Evolutionary conservation across 2,113 vertebrate species (phyloP).

Genomic region (Promerops cafer): DNA sequence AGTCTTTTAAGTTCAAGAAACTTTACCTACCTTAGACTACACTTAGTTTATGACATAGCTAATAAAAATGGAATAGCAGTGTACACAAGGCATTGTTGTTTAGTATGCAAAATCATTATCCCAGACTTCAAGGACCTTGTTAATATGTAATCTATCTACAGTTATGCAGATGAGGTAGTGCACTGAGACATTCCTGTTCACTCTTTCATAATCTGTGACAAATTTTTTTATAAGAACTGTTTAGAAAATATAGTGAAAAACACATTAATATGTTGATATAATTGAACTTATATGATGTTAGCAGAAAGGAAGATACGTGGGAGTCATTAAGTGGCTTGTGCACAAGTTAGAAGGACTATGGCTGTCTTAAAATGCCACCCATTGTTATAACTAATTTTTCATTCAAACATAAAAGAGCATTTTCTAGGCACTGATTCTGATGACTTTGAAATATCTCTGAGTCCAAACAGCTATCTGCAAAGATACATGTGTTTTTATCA

Average conservation of each 20-base stretch:
- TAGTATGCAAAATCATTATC: background rate
- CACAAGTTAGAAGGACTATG: background rate
- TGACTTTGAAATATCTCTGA: background rate
- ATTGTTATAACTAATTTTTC: background rate
- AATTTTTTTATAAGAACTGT: background rate
- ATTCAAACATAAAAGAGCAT: background rate
- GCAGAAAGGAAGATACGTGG: background rate
- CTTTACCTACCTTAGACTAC: background rate
- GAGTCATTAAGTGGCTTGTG: background rate
- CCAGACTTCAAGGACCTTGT: background rate
- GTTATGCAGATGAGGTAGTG: background rate
- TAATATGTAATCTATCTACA: background rate
- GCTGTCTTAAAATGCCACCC: background rate
- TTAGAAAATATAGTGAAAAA: background rate
- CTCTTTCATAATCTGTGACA: background rate
- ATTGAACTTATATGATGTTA: background rate
- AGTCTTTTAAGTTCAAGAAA: background rate
- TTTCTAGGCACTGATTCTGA: background rate
- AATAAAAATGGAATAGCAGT: background rate
- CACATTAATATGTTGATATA: background rate
- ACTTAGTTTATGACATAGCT: background rate
- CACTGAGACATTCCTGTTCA: background rate
- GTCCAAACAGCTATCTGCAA: background rate
- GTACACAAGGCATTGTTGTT: background rate
- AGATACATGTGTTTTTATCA: background rate